Percentiles rank a stretch among this genome's conserved stretches.
These are phyloP conservation scores for Enteromius afrohamiltoni DNA, from an alignment of 2,797 vertebrate species.

Conservation along the genomic window DNA sequence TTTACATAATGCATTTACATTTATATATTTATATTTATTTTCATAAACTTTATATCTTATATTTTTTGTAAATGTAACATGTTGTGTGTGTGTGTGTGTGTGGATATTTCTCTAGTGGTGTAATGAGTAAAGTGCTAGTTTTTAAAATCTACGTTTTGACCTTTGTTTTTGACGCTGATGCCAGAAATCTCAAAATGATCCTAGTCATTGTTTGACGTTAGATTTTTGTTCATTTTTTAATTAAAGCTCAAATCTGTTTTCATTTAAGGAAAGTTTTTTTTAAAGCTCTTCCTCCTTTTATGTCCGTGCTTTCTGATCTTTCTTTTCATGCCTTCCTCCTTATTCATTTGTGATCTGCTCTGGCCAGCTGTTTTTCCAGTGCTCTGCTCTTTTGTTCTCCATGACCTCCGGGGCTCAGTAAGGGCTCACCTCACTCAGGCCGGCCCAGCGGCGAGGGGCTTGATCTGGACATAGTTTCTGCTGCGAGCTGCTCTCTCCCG, in stretches of 20 bases:
- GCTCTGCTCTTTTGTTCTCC: slow-evolving; percentile 47
- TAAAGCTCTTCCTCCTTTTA: slow-evolving; percentile 44
- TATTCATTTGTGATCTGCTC: slow-evolving; percentile 35
- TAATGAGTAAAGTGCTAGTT: background rate
- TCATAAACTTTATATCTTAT: too few species aligned
- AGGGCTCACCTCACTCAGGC: slow-evolving; percentile 61
- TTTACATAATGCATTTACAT: too few species aligned
- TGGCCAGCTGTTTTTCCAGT: slow-evolving; percentile 35
- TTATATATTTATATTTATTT: too few species aligned
- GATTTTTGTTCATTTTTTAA: background rate
- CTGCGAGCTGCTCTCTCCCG: slow-evolving; percentile 70
- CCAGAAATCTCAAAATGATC: background rate
- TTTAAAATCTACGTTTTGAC: background rate
- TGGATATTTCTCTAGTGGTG: background rate
- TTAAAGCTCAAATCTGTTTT: background rate
- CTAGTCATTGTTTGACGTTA: background rate
- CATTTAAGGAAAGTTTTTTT: background rate
- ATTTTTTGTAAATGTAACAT: too few species aligned
- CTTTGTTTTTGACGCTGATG: background rate
- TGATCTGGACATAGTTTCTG: slow-evolving; percentile 78
- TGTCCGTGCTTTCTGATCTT: slow-evolving; percentile 45
- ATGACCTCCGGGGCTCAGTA: slow-evolving; percentile 31
- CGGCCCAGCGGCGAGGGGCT: slow-evolving; percentile 67
- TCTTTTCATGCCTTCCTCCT: slow-evolving; percentile 43
- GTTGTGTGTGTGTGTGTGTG: too few species aligned